These are phyloP conservation scores for Lates calcarifer DNA, from an alignment of 2,113 vertebrate species.

Conservation along the genomic window DNA sequence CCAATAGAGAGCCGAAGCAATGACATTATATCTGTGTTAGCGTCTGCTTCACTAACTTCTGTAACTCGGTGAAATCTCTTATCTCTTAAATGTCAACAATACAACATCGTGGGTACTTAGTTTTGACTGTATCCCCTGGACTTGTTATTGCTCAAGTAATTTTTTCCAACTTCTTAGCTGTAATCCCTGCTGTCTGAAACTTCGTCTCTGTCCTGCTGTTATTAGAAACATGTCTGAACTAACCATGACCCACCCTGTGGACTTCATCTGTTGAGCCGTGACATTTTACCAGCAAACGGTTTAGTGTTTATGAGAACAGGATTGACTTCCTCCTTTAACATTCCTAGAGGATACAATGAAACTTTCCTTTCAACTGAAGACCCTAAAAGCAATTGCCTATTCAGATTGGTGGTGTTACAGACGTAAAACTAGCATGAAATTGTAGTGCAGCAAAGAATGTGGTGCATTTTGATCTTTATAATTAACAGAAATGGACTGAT, in stretches of 20 bases:
- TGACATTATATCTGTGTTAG: neutral
- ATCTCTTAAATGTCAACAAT: neutral
- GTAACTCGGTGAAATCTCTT: too few relatives aligned
- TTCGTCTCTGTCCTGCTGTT: neutral
- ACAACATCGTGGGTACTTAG: too few relatives aligned
- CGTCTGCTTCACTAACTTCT: neutral
- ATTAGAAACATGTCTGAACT: constrained; percentile 11
- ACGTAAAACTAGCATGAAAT: neutral
- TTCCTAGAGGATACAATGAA: neutral
- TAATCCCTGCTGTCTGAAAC: neutral
- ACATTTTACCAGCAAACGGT: too few relatives aligned
- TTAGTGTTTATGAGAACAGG: neutral
- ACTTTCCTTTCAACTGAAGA: neutral
- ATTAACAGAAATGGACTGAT: neutral
- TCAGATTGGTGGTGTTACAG: neutral
- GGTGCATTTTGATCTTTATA: neutral
- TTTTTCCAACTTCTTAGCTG: neutral
- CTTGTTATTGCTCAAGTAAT: too few relatives aligned
- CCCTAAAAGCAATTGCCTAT: neutral
- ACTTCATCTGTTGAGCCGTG: neutral
- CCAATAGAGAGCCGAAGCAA: neutral
- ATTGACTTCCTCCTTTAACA: neutral
- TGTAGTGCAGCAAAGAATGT: neutral
- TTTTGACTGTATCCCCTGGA: neutral
- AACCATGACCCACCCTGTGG: neutral